Percentiles rank a stretch among this genome's conserved stretches.
These are phyloP conservation scores for Hemicentrotus pulcherrimus DNA, from an alignment of 35 echinoderm and acorn worm species.

Conservation along the genomic window DNA sequence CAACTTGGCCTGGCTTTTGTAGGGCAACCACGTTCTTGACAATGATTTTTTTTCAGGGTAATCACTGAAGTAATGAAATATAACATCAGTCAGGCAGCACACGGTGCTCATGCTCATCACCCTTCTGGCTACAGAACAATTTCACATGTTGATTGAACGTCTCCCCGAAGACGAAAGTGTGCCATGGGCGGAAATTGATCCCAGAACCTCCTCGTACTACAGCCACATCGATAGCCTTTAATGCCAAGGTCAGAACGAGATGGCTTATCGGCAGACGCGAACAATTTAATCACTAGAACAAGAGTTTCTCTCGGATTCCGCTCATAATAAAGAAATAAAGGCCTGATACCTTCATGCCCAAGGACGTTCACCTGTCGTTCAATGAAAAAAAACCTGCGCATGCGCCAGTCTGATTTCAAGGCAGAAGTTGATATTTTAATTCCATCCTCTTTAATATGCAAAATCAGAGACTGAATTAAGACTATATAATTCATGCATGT, in stretches of 20 bases:
- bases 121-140: neutral
- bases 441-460: neutral
- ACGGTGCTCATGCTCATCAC: neutral
- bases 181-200: neutral
- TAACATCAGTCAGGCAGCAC: neutral
- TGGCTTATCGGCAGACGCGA: neutral
- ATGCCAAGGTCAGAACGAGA: neutral
- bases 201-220: neutral
- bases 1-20: no score
- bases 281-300: neutral
- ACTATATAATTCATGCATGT: no score
- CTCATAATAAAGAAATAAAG: neutral
- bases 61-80: neutral
- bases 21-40: neutral
- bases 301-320: neutral
- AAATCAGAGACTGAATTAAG: no score
- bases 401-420: neutral
- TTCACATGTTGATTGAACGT: neutral
- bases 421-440: neutral
- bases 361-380: neutral
- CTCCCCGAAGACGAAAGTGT: neutral
- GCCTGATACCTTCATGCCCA: neutral
- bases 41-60: neutral
- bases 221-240: neutral
- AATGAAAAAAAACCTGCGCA: neutral